phyloP scores from a whole-genome alignment of 30 jellyfish, hydroid and myxozoan genomes.

The Aurelia aurita complex sp. Pacific region DNA sequence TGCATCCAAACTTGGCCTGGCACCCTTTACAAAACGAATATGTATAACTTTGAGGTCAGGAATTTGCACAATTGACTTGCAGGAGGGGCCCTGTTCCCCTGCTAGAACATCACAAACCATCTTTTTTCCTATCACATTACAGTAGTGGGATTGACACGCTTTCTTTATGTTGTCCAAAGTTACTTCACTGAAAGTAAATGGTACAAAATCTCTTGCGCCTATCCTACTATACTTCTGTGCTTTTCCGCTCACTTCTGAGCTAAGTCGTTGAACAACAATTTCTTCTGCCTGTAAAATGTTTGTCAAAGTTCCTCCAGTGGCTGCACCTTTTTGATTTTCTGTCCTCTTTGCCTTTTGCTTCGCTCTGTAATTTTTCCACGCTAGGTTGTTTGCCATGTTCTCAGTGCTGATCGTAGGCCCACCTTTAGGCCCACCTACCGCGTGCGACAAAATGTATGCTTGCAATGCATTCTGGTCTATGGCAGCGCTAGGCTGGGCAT shows the following conservation, averaged over 20 bases:
- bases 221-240: conserved; percentile 21
- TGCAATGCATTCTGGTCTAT: too few relatives aligned
- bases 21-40: neutral
- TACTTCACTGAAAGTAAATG: conserved; percentile 1
- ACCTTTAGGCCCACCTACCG: too few relatives aligned
- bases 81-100: conserved; percentile 40
- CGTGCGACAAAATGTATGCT: too few relatives aligned
- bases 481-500: too few relatives aligned
- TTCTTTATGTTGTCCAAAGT: conserved; percentile 10
- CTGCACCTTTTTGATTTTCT: too few relatives aligned
- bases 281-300: conserved; percentile 12
- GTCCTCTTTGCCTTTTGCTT: too few relatives aligned
- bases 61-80: conserved; percentile 3
- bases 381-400: too few relatives aligned
- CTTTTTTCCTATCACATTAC: neutral
- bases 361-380: too few relatives aligned
- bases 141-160: conserved; percentile 16
- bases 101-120: conserved; percentile 17
- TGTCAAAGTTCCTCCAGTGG: too few relatives aligned
- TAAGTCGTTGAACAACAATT: conserved; percentile 29
- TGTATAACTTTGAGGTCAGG: conserved; percentile 16
- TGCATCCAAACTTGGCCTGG: too few relatives aligned
- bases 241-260: conserved; percentile 15
- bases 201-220: conserved; percentile 43
- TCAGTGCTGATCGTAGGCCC: too few relatives aligned